Percentiles rank a stretch among this genome's conserved stretches.
Conservation (phyloP, 1,140 invertebrate genomes). For the Pygmarrhopalites habei region DNA sequence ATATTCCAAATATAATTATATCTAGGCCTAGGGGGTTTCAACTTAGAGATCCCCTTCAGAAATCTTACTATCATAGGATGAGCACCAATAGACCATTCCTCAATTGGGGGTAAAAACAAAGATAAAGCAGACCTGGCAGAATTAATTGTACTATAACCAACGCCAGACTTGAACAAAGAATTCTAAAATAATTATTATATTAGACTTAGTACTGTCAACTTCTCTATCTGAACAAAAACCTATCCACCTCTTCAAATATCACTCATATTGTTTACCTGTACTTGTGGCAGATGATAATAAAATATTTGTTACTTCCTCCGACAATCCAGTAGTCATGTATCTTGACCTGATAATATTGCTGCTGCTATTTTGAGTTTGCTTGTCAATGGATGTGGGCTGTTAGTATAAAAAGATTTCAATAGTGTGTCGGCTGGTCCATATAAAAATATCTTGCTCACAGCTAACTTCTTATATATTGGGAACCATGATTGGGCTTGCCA, state of each 20-base stretch:
- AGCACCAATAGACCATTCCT: conserved; percentile 1
- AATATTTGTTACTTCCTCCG: background rate
- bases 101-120: conserved; percentile 7
- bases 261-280: background rate
- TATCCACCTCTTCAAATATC: background rate
- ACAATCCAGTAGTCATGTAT: background rate
- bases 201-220: background rate
- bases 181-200: conserved; percentile 1
- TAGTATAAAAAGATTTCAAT: background rate
- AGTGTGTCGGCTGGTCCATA: background rate
- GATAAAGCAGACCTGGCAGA: conserved; percentile 22
- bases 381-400: background rate
- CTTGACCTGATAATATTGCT: background rate
- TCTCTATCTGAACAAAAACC: background rate
- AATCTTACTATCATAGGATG: conserved; percentile 17
- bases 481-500: conserved; percentile 6
- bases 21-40: conserved; percentile 10
- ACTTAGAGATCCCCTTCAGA: conserved; percentile 5
- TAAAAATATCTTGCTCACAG: background rate
- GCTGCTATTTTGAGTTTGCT: background rate
- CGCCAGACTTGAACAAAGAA: background rate
- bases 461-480: background rate
- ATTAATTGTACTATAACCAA: conserved; percentile 21
- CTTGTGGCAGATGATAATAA: background rate
- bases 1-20: conserved; percentile 21